These are phyloP conservation scores for Jaculus jaculus DNA, from an alignment of 2,113 vertebrate species.

Conservation along the genomic window DNA sequence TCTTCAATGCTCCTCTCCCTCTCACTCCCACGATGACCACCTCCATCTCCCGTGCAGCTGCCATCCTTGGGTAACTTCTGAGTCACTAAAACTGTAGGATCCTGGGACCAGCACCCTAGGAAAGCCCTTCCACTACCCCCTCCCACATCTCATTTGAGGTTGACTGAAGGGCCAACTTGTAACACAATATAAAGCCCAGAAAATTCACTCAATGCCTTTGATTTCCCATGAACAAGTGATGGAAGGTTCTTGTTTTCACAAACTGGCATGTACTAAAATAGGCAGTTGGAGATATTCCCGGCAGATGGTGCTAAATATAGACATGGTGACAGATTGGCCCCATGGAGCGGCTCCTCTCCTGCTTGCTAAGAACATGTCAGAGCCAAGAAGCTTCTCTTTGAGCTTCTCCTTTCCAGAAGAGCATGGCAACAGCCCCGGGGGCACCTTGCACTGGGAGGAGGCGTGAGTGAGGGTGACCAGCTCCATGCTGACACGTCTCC, in stretches of 20 bases:
- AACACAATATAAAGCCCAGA: slow-evolving; percentile 1
- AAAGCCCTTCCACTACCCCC: slow-evolving; percentile 28
- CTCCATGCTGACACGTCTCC: not conserved
- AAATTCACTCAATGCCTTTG: slow-evolving; percentile 41
- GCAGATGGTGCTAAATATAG: slow-evolving; percentile 77
- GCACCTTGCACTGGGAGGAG: not conserved
- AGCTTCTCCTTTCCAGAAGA: slow-evolving; percentile 46
- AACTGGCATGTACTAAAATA: slow-evolving; percentile 71
- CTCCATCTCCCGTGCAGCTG: not conserved
- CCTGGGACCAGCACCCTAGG: not conserved
- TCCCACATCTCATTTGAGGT: slow-evolving; percentile 9
- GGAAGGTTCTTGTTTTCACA: slow-evolving; percentile 55
- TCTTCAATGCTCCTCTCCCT: not conserved
- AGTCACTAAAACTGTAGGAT: not conserved
- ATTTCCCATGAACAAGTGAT: slow-evolving; percentile 44
- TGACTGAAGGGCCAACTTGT: slow-evolving; percentile 32
- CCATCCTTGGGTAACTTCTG: not conserved
- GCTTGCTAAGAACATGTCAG: not conserved
- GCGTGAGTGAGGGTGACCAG: not conserved
- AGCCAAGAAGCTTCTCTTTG: slow-evolving; percentile 50
- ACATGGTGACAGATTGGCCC: not conserved
- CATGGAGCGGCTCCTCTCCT: not conserved
- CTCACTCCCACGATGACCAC: too few relatives aligned
- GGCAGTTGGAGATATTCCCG: slow-evolving; percentile 76
- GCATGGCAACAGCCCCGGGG: not conserved